Conservation (phyloP, 1,140 invertebrate species). For the Probaryconus sp. region DNA sequence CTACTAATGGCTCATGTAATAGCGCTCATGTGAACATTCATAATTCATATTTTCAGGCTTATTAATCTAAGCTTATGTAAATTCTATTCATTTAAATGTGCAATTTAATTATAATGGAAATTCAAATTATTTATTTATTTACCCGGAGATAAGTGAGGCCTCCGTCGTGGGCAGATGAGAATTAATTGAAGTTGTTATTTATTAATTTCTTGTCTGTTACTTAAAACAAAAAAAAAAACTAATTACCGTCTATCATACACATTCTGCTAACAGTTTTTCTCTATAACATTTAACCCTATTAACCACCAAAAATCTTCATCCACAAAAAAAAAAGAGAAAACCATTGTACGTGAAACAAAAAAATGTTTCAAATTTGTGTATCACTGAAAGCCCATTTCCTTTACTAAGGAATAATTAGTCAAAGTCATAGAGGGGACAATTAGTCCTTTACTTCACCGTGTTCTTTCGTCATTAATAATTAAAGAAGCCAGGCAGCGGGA, state of each 20-base stretch:
- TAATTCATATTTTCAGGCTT: constrained; percentile 46
- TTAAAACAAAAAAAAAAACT: too few relatives aligned
- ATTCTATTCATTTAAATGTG: constrained; percentile 30
- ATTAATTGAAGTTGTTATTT: too few relatives aligned
- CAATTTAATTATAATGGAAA: constrained; percentile 21
- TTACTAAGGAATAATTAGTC: constrained; percentile 61
- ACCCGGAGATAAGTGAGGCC: constrained; percentile 7
- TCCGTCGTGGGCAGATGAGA: too few relatives aligned
- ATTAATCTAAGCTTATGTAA: constrained; percentile 20
- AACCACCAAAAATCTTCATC: too few relatives aligned
- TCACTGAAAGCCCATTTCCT: constrained; percentile 48
- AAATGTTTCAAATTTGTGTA: too few relatives aligned
- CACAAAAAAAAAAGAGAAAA: too few relatives aligned
- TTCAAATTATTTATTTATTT: constrained; percentile 44
- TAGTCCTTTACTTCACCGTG: constrained; percentile 39
- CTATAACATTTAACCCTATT: too few relatives aligned
- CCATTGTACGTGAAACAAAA: too few relatives aligned
- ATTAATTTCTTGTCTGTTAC: too few relatives aligned
- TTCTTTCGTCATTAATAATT: constrained; percentile 64
- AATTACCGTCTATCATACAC: too few relatives aligned
- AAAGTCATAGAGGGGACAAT: constrained; percentile 55
- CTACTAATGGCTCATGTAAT: constrained; percentile 46
- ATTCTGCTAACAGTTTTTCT: too few relatives aligned
- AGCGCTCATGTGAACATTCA: constrained; percentile 49
- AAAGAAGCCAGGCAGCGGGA: constrained; percentile 54